Percentiles rank a stretch among this genome's conserved stretches.
These are phyloP conservation scores for Zoanthus gigantus DNA, from an alignment of 92 coral and sea anemone species.

Conservation along the genomic window DNA sequence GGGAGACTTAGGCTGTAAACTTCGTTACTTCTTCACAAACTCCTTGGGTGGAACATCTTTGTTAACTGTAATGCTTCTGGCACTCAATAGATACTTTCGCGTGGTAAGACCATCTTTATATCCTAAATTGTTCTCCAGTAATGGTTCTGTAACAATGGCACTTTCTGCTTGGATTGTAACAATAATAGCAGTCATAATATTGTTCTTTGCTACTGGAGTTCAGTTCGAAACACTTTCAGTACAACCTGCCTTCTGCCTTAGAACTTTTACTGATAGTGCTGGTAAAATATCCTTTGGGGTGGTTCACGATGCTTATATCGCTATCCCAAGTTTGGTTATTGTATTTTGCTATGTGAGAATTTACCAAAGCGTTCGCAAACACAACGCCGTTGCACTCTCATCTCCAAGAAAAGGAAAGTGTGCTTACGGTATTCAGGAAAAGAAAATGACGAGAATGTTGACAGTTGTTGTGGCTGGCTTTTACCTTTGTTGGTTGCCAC, in stretches of 20 bases:
- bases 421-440: slow-evolving; percentile 18
- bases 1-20: slow-evolving; percentile 23
- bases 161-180: slow-evolving; percentile 28
- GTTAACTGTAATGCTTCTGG: slow-evolving; percentile 34
- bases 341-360: slow-evolving; percentile 10
- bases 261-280: not conserved
- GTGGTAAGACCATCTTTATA: slow-evolving; percentile 30
- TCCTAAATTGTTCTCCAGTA: slow-evolving; percentile 12
- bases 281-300: not conserved
- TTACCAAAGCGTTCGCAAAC: slow-evolving; percentile 9
- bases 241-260: slow-evolving; percentile 23
- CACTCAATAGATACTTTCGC: slow-evolving; percentile 29
- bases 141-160: not conserved
- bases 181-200: not conserved
- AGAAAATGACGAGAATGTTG: slow-evolving; percentile 17
- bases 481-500: slow-evolving; percentile 35
- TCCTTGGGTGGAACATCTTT: slow-evolving; percentile 30
- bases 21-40: slow-evolving; percentile 22
- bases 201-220: slow-evolving; percentile 32
- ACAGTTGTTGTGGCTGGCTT: slow-evolving; percentile 31
- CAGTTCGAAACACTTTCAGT: slow-evolving; percentile 2
- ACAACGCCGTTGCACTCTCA: slow-evolving; percentile 1
- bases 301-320: slow-evolving; percentile 19
- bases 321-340: slow-evolving; percentile 4
- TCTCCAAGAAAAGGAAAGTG: slow-evolving; percentile 13